Evolutionary conservation across 2,113 vertebrate species (phyloP), one percentile per base, ranked within the genome.

Genomic region (Myiopsitta monachus): DNA sequence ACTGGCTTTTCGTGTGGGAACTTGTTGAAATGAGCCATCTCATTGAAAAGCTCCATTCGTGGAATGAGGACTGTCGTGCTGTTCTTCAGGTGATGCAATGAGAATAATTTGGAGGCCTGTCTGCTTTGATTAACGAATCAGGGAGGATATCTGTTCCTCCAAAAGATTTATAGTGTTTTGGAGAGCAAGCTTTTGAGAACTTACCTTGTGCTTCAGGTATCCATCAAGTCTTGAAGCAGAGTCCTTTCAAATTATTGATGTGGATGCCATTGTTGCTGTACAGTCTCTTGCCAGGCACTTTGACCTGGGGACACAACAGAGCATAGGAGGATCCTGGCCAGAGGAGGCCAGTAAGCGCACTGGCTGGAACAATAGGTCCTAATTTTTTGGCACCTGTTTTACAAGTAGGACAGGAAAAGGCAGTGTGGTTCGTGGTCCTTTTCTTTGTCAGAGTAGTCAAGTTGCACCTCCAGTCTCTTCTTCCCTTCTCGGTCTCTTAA

Each of bases 1-100:
- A 23, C 52, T 85, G 62, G 28, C 83, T 94, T 96, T 88, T 81
- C 82, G 76, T 93, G 84, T 92, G 94, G 92, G 94, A 96, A 92
- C 89, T 93, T 78, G 80, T 44, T 76, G 83, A 93, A 87, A 87
- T 87, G 52, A 91, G 66, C 74, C 76, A 47, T 93, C 91, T 92
- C 87, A 94, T 36, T 83, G 91, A 85, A 89, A 84, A 91, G 31
- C 70, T 77, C 43, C 30, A 3, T 85, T 84, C 54, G 67, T 79
- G 83, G 81, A 72, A 79, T 19, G 43, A 79, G 51, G 18, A 27
- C 30, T 59, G 46, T 41, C 46, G 22, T 38, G 38, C 52, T 2
- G 2, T 88, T 92, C 68, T 67, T 90, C 73, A 92, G 87, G 57
- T 81, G 51, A 11, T 77, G 39, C 67, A 79, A 1, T 68, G 64